A percentile compares a stretch with the other conserved stretches of the same genome.
phyloP scores from a whole-genome alignment of 2,888 invertebrate species.

The Synergus japonicus region DNA sequence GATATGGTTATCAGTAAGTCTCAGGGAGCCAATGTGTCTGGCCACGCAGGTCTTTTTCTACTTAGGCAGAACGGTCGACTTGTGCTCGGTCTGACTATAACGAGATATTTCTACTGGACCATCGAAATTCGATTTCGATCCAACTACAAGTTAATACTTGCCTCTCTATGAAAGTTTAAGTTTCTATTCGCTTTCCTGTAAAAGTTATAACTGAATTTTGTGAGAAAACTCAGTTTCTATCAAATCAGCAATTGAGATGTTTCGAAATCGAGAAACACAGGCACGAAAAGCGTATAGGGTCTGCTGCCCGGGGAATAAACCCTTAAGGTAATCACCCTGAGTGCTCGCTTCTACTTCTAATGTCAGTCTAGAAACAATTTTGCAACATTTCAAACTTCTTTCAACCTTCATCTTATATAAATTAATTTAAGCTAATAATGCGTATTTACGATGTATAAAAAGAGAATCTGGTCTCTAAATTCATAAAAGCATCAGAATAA shows the following conservation, averaged over 20 bases:
- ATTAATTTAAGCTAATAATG: background rate
- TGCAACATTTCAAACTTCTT: background rate
- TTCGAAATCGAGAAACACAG: slow-evolving; percentile 17
- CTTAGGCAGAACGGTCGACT: background rate
- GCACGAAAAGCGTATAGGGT: background rate
- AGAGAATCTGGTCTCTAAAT: background rate
- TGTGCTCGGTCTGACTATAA: background rate
- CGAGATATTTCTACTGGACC: background rate
- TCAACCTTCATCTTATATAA: too few species aligned
- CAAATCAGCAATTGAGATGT: slow-evolving; percentile 37
- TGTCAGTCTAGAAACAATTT: background rate
- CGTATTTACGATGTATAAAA: background rate
- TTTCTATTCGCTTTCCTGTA: slow-evolving; percentile 38
- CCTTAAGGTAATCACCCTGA: slow-evolving; percentile 12
- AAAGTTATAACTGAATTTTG: slow-evolving; percentile 30
- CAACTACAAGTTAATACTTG: slow-evolving; percentile 15
- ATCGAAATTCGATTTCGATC: slow-evolving; percentile 13
- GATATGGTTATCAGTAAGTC: too few species aligned
- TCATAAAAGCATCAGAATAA: background rate
- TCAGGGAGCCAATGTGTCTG: background rate
- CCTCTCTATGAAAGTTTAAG: slow-evolving; percentile 18
- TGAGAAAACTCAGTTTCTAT: slow-evolving; percentile 30
- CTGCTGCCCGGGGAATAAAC: background rate
- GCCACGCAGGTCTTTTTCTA: background rate
- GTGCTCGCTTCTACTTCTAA: background rate